Percentiles rank a stretch among this genome's conserved stretches.
These are phyloP conservation scores for Synanthedon andrenaeformis DNA, from an alignment of 2,888 invertebrate genomes.

Conservation along the genomic window DNA sequence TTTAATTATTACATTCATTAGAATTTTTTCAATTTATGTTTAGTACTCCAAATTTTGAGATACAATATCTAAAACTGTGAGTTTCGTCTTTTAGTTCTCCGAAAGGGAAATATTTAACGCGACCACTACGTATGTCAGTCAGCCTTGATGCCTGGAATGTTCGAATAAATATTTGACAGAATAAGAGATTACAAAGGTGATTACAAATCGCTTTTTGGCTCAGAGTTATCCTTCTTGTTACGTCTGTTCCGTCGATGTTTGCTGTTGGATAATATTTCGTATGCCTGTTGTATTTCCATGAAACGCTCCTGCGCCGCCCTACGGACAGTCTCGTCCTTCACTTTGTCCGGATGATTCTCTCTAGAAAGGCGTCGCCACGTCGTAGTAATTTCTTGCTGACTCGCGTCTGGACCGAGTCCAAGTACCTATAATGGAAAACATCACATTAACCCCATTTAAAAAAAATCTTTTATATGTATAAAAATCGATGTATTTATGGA, in stretches of 20 bases:
- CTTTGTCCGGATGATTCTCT: conserved; percentile 93
- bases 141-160: no score
- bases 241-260: conserved; percentile 80
- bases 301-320: conserved; percentile 84
- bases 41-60: no score
- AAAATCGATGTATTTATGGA: background rate
- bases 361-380: conserved; percentile 85
- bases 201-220: conserved; percentile 14
- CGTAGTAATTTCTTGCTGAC: conserved; percentile 86
- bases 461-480: background rate
- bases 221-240: conserved; percentile 77
- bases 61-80: no score
- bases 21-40: no score
- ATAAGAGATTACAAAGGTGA: no score
- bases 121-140: no score
- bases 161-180: no score
- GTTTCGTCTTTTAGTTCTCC: no score
- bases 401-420: conserved; percentile 81
- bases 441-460: no score
- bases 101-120: no score
- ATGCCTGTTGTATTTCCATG: conserved; percentile 94
- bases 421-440: conserved; percentile 67
- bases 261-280: conserved; percentile 87
- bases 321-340: conserved; percentile 78
- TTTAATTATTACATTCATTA: no score